Evolutionary conservation across 2,113 vertebrate species (phyloP), one percentile per base, ranked within the genome.

Genomic region (Albula goreensis): DNA sequence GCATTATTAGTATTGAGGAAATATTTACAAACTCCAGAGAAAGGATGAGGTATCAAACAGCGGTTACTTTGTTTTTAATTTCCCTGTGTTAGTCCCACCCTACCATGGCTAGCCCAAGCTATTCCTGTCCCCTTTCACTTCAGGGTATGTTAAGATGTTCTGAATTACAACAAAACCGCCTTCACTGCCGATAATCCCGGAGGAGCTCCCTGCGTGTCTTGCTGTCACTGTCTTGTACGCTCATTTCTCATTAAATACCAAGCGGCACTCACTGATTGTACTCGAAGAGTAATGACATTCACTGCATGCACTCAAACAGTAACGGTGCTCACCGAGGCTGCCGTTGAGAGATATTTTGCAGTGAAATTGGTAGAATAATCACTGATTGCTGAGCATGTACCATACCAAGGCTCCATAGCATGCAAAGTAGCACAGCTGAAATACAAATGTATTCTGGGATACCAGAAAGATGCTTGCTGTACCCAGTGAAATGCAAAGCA

Each of bases 91-190:
- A 41, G 31, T 41, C 31, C 31, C 31, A 41, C 31, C 31, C 31
- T 41, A 41, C 31, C 31, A 41, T 41, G 31, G 31, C 31, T 41
- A 41, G 31, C 31, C 31, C 31, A 41, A 41, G 31, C 89, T 89
- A 88, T 89, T 91, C 90, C 86, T 89, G 87, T 88, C 31, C 84
- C 89, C 87, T 89, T 90, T 79, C 79, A 90, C 84, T 83, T 89
- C 63, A 88, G 63, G 85, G 86, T 89, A 91, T 82, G 80, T 70
- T 88, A 88, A 92, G 84, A 86, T 88, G 82, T 79, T 88, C 90
- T 84, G 87, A 88, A 87, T 83, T 80, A 89, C 89, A 90, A 90
- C 74, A 78, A 70, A 85, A 83, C 87, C 81, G 9, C 53, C 70
- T 10, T 88, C 87, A 83, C 53, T 49, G 84, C 31, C 78, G 52